A percentile compares a stretch with the other conserved stretches of the same genome.
These are phyloP conservation scores for Lacerta agilis DNA, from an alignment of 2,797 vertebrate genomes.

Conservation along the genomic window DNA sequence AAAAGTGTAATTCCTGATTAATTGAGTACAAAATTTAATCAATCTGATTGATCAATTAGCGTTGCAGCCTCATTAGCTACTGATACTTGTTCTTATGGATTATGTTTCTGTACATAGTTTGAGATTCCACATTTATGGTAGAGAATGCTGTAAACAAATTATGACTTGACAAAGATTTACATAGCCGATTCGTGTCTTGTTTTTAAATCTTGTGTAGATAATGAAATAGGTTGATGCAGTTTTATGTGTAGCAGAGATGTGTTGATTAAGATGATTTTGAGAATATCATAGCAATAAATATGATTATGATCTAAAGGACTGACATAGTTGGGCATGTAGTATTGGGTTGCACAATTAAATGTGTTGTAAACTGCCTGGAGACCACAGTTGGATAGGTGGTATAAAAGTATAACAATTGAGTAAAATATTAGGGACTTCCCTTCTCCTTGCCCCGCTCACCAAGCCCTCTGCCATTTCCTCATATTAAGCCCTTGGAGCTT, in stretches of 20 bases:
- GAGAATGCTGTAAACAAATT: not conserved
- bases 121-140: not conserved
- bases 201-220: not conserved
- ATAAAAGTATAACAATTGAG: too few species aligned
- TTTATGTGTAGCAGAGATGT: not conserved
- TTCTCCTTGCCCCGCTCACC: too few species aligned
- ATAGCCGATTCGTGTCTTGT: not conserved
- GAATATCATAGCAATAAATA: not conserved
- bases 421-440: too few species aligned
- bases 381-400: too few species aligned
- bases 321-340: not conserved
- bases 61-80: not conserved
- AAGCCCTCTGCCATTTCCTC: too few species aligned
- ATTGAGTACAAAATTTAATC: not conserved
- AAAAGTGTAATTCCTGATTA: not conserved
- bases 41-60: not conserved
- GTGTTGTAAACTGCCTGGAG: too few species aligned
- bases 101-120: not conserved
- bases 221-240: not conserved
- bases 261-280: not conserved
- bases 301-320: not conserved
- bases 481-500: too few species aligned
- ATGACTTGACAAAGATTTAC: not conserved
- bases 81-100: not conserved
- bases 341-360: not conserved